Conservation (phyloP, 2,797 vertebrate genomes). For the Sebastes oblongus region DNA sequence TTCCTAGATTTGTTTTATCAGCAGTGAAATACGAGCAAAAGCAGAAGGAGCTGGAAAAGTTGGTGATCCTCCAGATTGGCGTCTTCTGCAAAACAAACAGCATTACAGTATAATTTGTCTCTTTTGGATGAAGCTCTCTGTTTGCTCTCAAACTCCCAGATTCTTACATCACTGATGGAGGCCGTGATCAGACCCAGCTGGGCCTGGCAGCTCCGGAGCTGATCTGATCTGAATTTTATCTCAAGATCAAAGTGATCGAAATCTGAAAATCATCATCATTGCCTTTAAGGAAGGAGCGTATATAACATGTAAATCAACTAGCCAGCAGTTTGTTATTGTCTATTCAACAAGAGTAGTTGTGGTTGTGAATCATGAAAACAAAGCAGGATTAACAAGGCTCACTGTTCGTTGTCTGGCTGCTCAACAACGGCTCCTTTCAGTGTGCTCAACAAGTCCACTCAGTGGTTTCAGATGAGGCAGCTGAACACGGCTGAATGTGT, state of each 20-base stretch:
- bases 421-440: conserved; percentile 54
- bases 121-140: neutral
- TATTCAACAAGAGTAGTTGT: conserved; percentile 3
- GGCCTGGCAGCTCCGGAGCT: neutral
- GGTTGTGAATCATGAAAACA: conserved; percentile 11
- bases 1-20: neutral
- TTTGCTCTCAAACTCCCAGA: neutral
- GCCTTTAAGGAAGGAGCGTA: neutral
- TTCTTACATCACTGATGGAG: neutral
- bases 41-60: neutral
- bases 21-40: neutral
- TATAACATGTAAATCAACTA: conserved; percentile 27
- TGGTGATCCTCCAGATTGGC: neutral
- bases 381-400: conserved; percentile 29
- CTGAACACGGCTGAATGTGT: conserved; percentile 27
- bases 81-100: neutral
- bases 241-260: neutral
- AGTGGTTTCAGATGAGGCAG: conserved; percentile 33
- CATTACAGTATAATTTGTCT: neutral
- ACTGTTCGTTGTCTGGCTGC: conserved; percentile 45
- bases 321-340: conserved; percentile 17
- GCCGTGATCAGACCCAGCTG: conserved; percentile 8
- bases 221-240: neutral
- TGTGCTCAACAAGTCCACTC: conserved; percentile 22
- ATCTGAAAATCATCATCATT: too few relatives aligned